phyloP scores from a whole-genome alignment of 2,888 invertebrate species.

The Eurytoma adleriae region DNA sequence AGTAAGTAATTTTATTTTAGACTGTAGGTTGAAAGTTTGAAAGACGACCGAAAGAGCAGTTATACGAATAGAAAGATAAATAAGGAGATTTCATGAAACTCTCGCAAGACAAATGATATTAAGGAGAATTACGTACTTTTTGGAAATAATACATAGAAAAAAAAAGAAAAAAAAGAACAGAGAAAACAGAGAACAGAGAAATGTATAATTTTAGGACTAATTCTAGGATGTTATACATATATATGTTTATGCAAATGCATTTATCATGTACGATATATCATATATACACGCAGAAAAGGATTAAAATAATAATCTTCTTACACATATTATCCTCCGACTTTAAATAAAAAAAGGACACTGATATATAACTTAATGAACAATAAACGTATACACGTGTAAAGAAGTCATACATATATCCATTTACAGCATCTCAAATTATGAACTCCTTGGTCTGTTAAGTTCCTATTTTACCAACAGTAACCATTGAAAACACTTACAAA shows the following conservation, averaged over 20 bases:
- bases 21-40: not conserved
- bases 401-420: slow-evolving; percentile 29
- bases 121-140: slow-evolving; percentile 1
- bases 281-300: slow-evolving; percentile 34
- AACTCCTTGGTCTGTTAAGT: slow-evolving; percentile 30
- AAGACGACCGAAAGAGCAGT: not conserved
- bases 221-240: slow-evolving; percentile 33
- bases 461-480: slow-evolving; percentile 52
- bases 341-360: slow-evolving; percentile 31
- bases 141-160: not conserved
- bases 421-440: slow-evolving; percentile 46
- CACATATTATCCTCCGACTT: slow-evolving; percentile 15
- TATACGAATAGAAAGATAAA: not conserved
- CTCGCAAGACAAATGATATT: not conserved
- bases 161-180: not conserved
- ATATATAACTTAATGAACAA: slow-evolving; percentile 57
- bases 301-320: slow-evolving; percentile 27
- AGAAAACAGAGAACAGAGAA: too few relatives aligned
- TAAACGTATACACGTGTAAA: slow-evolving; percentile 56
- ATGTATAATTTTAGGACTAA: slow-evolving; percentile 24
- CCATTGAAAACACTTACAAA: slow-evolving; percentile 69
- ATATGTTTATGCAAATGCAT: slow-evolving; percentile 47
- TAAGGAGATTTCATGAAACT: not conserved
- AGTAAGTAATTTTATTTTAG: not conserved
- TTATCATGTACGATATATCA: slow-evolving; percentile 14